phyloP scores from a whole-genome alignment of 2,888 invertebrate genomes.

The Acrocera orbiculus region DNA sequence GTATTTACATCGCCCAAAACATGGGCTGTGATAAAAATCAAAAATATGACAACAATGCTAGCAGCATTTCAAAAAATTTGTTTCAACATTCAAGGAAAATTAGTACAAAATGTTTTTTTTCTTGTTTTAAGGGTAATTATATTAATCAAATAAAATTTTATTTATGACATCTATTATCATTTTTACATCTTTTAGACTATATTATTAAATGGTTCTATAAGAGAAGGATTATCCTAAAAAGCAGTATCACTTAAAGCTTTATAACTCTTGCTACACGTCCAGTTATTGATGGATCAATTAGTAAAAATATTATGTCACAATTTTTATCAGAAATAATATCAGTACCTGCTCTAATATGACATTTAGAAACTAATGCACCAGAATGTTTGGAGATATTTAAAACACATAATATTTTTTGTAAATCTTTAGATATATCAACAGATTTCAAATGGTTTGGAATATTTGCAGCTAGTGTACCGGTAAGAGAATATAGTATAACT shows the following conservation, averaged over 20 bases:
- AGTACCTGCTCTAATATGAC: constrained; percentile 74
- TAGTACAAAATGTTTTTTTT: constrained; percentile 75
- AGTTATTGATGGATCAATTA: constrained; percentile 68
- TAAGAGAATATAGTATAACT: no score
- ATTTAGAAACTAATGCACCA: constrained; percentile 59
- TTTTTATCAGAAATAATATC: constrained; percentile 83
- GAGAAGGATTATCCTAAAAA: constrained; percentile 66
- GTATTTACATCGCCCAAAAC: constrained; percentile 79
- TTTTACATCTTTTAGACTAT: constrained; percentile 40
- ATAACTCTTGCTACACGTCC: constrained; percentile 72
- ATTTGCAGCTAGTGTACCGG: constrained; percentile 22
- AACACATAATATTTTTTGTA: constrained; percentile 55
- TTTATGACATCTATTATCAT: neutral
- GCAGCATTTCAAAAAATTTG: constrained; percentile 81
- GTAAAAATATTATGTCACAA: constrained; percentile 69
- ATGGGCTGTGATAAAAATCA: constrained; percentile 67
- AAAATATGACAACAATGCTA: constrained; percentile 63
- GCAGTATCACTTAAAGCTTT: no score
- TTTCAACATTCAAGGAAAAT: constrained; percentile 77
- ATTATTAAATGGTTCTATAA: constrained; percentile 64
- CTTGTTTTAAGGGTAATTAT: constrained; percentile 47
- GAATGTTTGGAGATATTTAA: constrained; percentile 59
- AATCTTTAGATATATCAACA: constrained; percentile 48
- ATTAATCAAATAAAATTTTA: neutral
- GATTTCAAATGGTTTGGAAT: constrained; percentile 23